Conservation (phyloP, 2,888 invertebrate genomes). For the Lithophane socia region DNA sequence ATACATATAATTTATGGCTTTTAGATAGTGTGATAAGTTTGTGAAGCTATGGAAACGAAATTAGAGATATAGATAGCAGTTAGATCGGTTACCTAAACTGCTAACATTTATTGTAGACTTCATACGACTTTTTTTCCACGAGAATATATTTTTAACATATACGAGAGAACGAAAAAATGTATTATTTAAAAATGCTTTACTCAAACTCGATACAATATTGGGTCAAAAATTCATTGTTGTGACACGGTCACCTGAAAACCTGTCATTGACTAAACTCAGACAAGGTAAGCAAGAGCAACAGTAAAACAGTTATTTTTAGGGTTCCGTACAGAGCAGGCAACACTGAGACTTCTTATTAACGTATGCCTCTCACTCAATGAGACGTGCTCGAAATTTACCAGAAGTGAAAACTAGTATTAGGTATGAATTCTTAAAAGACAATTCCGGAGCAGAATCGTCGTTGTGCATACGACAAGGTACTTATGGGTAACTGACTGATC, state of each 20-base stretch:
- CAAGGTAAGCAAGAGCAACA: conserved; percentile 74
- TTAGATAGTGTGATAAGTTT: neutral
- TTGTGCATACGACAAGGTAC: conserved; percentile 49
- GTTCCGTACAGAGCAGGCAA: conserved; percentile 56
- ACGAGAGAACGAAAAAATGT: conserved; percentile 4
- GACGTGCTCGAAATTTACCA: conserved; percentile 64
- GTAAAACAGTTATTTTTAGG: conserved; percentile 71
- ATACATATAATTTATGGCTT: neutral
- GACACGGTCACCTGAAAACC: conserved; percentile 71
- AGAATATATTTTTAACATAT: neutral
- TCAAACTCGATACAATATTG: conserved; percentile 59
- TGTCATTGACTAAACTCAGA: conserved; percentile 75
- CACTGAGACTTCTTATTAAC: conserved; percentile 50
- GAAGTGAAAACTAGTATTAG: conserved; percentile 64
- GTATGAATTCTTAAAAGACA: conserved; percentile 55
- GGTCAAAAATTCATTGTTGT: conserved; percentile 69
- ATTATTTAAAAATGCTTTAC: conserved; percentile 26
- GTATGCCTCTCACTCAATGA: conserved; percentile 62
- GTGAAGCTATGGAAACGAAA: neutral
- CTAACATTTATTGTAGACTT: neutral
- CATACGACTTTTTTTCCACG: neutral
- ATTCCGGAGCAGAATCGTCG: conserved; percentile 42
- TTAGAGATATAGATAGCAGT: neutral
- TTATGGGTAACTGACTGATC: conserved; percentile 19
- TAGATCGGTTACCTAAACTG: neutral